Percentiles rank a stretch among this genome's conserved stretches.
Conservation (phyloP, 2,113 vertebrate genomes). For the Sylvia atricapilla region DNA sequence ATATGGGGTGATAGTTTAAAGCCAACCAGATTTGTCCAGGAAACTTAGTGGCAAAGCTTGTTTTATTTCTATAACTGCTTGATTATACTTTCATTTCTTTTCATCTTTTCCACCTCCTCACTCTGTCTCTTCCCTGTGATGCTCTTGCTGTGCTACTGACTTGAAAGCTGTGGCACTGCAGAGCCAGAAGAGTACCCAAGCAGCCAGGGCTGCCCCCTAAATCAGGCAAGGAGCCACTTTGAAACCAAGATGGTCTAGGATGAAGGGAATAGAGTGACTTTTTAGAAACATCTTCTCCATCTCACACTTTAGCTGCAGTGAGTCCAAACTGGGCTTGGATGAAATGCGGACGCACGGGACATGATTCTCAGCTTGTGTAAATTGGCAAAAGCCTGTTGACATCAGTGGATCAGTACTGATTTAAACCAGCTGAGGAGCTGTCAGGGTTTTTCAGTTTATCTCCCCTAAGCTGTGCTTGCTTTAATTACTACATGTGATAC, state of each 20-base stretch:
- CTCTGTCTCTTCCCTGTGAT: neutral
- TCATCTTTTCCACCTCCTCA: neutral
- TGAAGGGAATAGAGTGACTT: neutral
- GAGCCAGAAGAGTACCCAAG: neutral
- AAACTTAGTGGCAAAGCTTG: neutral
- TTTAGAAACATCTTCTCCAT: neutral
- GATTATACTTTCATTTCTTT: neutral
- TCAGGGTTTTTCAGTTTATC: neutral
- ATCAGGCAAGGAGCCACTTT: neutral
- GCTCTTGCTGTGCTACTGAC: neutral
- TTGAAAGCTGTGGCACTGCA: neutral
- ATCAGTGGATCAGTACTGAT: neutral
- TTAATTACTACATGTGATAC: neutral
- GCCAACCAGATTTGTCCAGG: neutral
- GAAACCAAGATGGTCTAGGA: neutral
- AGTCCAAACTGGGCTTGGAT: neutral
- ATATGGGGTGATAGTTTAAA: neutral
- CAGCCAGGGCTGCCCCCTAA: neutral
- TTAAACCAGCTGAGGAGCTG: neutral
- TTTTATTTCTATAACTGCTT: neutral
- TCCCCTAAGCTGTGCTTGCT: neutral
- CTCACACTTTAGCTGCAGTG: neutral
- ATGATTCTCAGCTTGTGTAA: neutral
- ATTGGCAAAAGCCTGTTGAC: neutral
- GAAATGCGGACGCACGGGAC: neutral